These are phyloP conservation scores for Chaetura pelagica DNA, from an alignment of 2,113 vertebrate species.

Conservation along the genomic window DNA sequence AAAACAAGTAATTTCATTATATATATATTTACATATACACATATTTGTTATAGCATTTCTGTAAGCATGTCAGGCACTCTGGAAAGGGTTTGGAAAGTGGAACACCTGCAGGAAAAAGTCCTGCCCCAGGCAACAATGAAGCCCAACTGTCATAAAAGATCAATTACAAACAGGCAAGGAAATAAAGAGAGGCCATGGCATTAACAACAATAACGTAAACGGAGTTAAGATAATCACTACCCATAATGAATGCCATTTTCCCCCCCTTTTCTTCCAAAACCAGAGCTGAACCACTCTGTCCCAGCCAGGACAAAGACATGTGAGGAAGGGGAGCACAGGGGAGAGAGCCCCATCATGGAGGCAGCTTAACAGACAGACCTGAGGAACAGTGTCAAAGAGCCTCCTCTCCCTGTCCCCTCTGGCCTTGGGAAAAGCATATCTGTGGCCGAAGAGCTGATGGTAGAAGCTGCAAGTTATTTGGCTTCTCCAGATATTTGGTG, in stretches of 20 bases:
- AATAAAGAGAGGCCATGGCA: background rate
- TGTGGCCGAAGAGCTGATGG: background rate
- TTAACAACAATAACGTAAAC: background rate
- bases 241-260: accelerated
- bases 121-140: background rate
- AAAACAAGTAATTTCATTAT: background rate
- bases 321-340: background rate
- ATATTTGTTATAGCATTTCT: background rate
- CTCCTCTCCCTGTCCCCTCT: background rate
- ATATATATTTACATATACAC: background rate
- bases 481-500: background rate
- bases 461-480: background rate
- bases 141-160: background rate
- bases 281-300: background rate
- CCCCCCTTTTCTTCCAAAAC: background rate
- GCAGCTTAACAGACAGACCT: background rate
- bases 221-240: background rate
- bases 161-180: background rate
- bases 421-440: background rate
- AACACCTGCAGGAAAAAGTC: background rate
- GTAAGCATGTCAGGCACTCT: background rate
- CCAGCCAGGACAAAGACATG: background rate
- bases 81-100: background rate
- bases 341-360: background rate
- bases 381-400: background rate